Conservation (phyloP, 2,888 invertebrate genomes). For the Charanyca ferruginea region DNA sequence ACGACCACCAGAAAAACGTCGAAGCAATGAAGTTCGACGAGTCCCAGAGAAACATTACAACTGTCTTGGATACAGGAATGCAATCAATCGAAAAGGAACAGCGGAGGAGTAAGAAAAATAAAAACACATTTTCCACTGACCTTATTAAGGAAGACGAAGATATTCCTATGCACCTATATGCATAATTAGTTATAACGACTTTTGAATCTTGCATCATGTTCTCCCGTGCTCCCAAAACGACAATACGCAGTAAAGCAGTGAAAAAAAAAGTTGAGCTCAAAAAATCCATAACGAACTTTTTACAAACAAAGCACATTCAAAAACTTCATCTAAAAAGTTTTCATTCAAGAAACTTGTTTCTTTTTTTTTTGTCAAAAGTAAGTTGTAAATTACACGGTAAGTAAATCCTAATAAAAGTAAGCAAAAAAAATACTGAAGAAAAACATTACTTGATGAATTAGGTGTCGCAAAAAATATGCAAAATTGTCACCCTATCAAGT, state of each 20-base stretch:
- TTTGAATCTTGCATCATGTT: background rate
- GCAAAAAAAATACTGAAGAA: slow-evolving; percentile 52
- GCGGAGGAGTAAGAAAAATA: too few relatives aligned
- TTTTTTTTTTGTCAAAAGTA: slow-evolving; percentile 49
- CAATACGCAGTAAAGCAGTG: background rate
- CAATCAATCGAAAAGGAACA: too few relatives aligned
- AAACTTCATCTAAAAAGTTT: slow-evolving; percentile 28
- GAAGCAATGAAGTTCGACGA: too few relatives aligned
- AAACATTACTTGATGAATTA: slow-evolving; percentile 63
- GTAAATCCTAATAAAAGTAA: slow-evolving; percentile 63
- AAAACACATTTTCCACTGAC: too few relatives aligned
- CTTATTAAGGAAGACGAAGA: background rate
- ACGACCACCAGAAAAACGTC: too few relatives aligned
- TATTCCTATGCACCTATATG: too few relatives aligned
- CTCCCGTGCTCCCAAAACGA: slow-evolving; percentile 1
- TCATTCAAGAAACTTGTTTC: slow-evolving; percentile 39
- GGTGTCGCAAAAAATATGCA: slow-evolving; percentile 66
- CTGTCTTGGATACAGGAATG: too few relatives aligned
- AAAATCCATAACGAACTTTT: slow-evolving; percentile 45
- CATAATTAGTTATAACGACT: background rate
- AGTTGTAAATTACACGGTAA: slow-evolving; percentile 83
- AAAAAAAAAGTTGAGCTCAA: slow-evolving; percentile 1
- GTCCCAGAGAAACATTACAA: too few relatives aligned
- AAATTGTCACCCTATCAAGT: slow-evolving; percentile 55
- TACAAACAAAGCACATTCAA: slow-evolving; percentile 39